phyloP scores from a whole-genome alignment of 2,888 invertebrate genomes.

The Scelioninae gen. 1 region DNA sequence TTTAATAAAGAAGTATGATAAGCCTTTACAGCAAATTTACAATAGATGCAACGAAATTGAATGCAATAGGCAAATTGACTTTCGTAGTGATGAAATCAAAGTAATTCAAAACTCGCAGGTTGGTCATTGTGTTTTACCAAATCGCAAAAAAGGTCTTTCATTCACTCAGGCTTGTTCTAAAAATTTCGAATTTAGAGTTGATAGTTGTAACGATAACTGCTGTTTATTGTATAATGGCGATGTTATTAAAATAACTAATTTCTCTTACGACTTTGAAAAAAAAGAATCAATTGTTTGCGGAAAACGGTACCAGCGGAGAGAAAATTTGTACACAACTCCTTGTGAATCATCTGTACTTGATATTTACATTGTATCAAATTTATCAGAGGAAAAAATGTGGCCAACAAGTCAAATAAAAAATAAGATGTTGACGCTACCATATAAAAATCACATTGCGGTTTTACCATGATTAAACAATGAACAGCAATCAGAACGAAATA shows the following conservation, averaged over 20 bases:
- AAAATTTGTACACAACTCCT: neutral
- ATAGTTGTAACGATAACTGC: neutral
- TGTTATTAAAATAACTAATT: neutral
- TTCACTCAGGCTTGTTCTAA: neutral
- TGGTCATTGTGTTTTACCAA: neutral
- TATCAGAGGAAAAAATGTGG: conserved; percentile 1
- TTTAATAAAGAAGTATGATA: too few species aligned
- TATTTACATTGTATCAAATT: conserved; percentile 10
- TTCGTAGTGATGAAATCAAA: too few species aligned
- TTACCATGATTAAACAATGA: conserved; percentile 4
- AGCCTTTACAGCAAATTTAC: too few species aligned
- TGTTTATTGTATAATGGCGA: neutral
- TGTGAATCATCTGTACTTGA: conserved; percentile 5
- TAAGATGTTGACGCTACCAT: neutral
- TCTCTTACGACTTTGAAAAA: conserved; percentile 3
- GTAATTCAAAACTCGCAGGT: neutral
- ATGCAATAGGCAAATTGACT: too few species aligned
- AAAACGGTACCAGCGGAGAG: neutral
- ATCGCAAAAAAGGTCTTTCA: conserved; percentile 1
- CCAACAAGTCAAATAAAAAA: conserved; percentile 1
- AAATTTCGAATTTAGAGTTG: neutral
- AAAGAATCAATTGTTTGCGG: conserved; percentile 1
- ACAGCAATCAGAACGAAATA: neutral
- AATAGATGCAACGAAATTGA: too few species aligned
- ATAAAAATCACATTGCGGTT: conserved; percentile 3